Percentiles rank a stretch among this genome's conserved stretches.
Conservation (phyloP, 2,888 invertebrate genomes). For the Caenorhabditis sp. region DNA sequence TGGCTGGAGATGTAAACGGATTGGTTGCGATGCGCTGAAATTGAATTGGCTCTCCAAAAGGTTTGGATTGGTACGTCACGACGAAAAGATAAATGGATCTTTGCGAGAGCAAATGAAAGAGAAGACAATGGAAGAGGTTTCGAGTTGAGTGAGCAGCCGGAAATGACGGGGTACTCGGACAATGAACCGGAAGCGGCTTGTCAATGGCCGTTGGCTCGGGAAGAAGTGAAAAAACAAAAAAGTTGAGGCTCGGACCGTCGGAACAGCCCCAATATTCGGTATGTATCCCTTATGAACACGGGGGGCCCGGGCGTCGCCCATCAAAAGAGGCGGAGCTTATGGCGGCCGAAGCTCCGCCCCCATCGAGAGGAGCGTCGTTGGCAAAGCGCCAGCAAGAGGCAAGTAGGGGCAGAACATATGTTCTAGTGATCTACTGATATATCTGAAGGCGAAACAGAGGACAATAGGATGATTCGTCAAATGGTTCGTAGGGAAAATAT, state of each 20-base stretch:
- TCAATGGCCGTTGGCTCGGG: conserved; percentile 27
- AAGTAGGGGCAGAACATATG: conserved; percentile 14
- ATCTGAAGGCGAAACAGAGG: too few species aligned
- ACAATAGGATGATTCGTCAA: conserved; percentile 42
- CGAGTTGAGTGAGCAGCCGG: conserved; percentile 37
- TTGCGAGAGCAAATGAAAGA: conserved; percentile 7
- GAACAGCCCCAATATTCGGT: conserved; percentile 37
- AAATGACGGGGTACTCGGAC: conserved; percentile 39
- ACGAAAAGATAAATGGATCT: conserved; percentile 38
- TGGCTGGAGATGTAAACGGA: neutral
- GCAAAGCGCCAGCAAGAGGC: conserved; percentile 38
- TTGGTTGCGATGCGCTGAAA: conserved; percentile 36
- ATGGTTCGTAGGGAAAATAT: conserved; percentile 10
- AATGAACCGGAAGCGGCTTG: conserved; percentile 40
- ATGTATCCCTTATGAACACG: conserved; percentile 53
- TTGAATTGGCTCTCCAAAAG: too few species aligned
- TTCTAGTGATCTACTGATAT: conserved; percentile 36
- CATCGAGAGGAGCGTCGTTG: conserved; percentile 19
- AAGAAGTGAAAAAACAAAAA: conserved; percentile 4
- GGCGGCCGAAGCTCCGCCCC: conserved; percentile 38
- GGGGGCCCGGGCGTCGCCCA: conserved; percentile 30
- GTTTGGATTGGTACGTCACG: conserved; percentile 20
- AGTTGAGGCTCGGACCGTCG: conserved; percentile 1
- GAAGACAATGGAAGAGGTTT: conserved; percentile 35
- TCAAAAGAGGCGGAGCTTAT: conserved; percentile 18